phyloP scores from a whole-genome alignment of 2,113 vertebrate genomes.

The Orcinus orca region DNA sequence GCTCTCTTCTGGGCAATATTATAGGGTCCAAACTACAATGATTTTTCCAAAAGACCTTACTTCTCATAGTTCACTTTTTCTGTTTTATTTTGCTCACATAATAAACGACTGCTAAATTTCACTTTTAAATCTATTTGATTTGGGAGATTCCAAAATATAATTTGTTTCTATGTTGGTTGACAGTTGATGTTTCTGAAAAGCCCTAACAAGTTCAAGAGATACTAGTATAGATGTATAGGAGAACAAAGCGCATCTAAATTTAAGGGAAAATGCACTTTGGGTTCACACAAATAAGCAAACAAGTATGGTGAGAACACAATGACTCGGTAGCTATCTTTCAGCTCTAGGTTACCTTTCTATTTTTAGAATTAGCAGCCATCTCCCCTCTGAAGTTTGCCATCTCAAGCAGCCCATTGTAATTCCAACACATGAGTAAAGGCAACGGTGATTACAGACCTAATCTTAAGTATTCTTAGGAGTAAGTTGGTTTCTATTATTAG shows the following conservation, averaged over 20 bases:
- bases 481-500: background rate
- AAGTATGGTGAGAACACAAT: background rate
- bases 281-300: background rate
- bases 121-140: slow-evolving; percentile 18
- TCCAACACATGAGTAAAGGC: background rate
- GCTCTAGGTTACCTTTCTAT: slow-evolving; percentile 15
- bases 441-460: background rate
- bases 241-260: background rate
- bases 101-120: slow-evolving; percentile 21
- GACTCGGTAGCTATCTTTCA: background rate
- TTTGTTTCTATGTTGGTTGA: background rate
- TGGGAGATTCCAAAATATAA: background rate
- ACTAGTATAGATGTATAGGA: background rate
- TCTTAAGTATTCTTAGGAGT: slow-evolving; percentile 15
- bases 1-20: background rate
- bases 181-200: background rate
- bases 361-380: slow-evolving; percentile 21
- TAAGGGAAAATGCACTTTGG: slow-evolving; percentile 13
- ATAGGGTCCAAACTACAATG: background rate
- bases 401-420: background rate
- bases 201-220: background rate
- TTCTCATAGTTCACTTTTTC: slow-evolving; percentile 18
- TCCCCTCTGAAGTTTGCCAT: background rate
- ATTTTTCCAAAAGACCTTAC: background rate
- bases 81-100: slow-evolving; percentile 26